Evolutionary conservation across 2,888 invertebrate species (phyloP).

Genomic region (Pristionchus entomophagus): DNA sequence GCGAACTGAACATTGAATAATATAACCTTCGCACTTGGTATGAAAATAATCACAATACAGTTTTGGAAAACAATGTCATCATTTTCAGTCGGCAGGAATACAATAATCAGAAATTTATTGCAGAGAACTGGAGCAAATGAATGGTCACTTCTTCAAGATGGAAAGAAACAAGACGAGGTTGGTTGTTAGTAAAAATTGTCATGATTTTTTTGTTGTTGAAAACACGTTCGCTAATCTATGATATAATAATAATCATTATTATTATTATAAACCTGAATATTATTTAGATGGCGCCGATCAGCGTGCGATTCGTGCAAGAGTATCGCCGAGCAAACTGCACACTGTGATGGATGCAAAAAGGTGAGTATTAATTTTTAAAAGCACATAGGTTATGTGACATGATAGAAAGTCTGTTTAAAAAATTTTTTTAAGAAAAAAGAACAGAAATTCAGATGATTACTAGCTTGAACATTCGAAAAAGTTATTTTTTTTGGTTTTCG

Average conservation of each 20-base stretch:
- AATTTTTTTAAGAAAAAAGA: neutral
- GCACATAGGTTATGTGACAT: no score
- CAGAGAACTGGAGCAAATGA: slow-evolving; percentile 60
- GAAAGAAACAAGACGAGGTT: slow-evolving; percentile 56
- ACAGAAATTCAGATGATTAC: neutral
- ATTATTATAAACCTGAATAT: neutral
- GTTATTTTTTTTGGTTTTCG: no score
- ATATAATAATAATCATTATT: neutral
- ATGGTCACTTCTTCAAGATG: slow-evolving; percentile 65
- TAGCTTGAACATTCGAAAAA: neutral
- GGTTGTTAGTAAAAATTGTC: neutral
- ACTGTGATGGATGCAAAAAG: slow-evolving; percentile 69
- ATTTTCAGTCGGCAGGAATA: no score
- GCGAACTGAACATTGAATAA: no score
- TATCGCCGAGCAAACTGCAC: slow-evolving; percentile 60
- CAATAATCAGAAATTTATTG: neutral
- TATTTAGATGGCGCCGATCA: slow-evolving; percentile 58
- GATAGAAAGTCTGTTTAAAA: no score
- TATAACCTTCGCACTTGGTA: no score
- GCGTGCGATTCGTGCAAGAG: slow-evolving; percentile 66
- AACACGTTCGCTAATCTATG: no score
- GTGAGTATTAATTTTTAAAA: no score
- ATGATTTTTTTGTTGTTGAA: no score
- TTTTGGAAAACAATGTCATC: no score
- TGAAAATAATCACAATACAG: no score